Base-by-base conservation (phyloP, 2,797 vertebrate genomes). In the Helicolenus hilgendorfi region DNA sequence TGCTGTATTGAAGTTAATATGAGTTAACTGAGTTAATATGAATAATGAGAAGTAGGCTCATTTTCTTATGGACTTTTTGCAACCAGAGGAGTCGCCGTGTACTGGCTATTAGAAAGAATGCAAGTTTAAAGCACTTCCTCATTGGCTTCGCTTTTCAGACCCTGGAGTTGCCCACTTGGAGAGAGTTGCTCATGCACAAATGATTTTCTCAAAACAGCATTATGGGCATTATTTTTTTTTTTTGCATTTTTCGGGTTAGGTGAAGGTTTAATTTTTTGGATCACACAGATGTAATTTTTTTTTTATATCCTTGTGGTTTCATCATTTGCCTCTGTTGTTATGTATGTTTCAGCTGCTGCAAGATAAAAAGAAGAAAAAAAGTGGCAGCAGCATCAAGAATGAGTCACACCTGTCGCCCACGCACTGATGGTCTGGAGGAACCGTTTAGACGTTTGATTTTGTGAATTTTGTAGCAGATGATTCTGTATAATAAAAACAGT, bases 341-440 rank as follows among this genome's bases (percentile, higher is more conserved):
- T 85, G 63, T 91, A 3, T 87, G 35, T 97, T 96, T 68, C 95
- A 97, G 95, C 89, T 60, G 89, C 92, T 62, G 93, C 85, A 1
- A 95, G 95, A 96, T 96, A 96, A 93, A 24, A 69, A 7, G 18
- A 49, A 29, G 9, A 33, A 22, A 13, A 75, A 69, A 53, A 72
- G 68, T 58, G 27, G 33, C 62, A 26, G 35, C 4, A 6, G 38
- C 70, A 62, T 64, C 10, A 2, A 75, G 63, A 85, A 89, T 49
- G 84, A 82, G 33, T 84, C 83, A 26, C 68, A 69, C 1, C 71
- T 60, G 84, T 41, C 55, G 4, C 73, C 71, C 71, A 62, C 45
- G 14, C 75, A 18, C 60, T 24, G 82, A 74, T n/a, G 72, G 5
- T 76, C 84, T 82, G 76, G 20, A 88, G 77, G 56, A 88, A 64